Base-by-base conservation (phyloP, 2,888 invertebrate species). In the Hypomecis atomaria region DNA sequence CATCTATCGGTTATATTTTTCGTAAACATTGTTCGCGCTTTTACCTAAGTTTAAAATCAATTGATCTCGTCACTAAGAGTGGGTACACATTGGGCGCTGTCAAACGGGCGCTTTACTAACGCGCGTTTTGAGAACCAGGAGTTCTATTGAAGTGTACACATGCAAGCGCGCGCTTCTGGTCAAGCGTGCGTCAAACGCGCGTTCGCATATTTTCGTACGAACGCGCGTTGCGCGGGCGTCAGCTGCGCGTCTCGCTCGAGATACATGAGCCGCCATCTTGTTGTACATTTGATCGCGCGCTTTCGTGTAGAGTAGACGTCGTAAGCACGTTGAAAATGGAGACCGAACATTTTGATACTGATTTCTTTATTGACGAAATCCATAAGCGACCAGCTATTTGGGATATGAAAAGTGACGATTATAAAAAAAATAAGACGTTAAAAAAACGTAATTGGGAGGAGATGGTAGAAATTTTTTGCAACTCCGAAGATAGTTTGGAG, bases 221-320 rank as follows among this genome's bases (percentile, higher is more conserved):
- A 59, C 59, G 64, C 66, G 62, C 66, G 66, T 69, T 57, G 53
- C 44, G 43, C 48, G 62, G 57, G 63, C 66, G 64, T 57, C 45
- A 62, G 57, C 57, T 42, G 53, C 57, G 62, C 57, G 57, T 57
- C 52, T 58, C 49, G 44, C 52, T 58, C 49, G 44, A 44, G 57
- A 52, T 57, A 57, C 57, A 57, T 47, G 62, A 37, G 57, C 57
- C 40, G 62, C 56, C 57, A 62, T 57, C 48, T 58, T 52, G 63
- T 34, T 48, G 58, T 54, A 63, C 54, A 64, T 64, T 59, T 59
- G 44, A 64, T 50, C 55, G 59, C 53, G 57, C 57, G 62, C 62
- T 48, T 48, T 23, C 23, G 23, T 23, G 23, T 23, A 23, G 49
- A 49, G 36, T 48, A 36, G 49, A 49, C 49, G 36, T n/a, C 49